Evolutionary conservation across 2,888 invertebrate species (phyloP).

Genomic region (Hypercompe scribonia): DNA sequence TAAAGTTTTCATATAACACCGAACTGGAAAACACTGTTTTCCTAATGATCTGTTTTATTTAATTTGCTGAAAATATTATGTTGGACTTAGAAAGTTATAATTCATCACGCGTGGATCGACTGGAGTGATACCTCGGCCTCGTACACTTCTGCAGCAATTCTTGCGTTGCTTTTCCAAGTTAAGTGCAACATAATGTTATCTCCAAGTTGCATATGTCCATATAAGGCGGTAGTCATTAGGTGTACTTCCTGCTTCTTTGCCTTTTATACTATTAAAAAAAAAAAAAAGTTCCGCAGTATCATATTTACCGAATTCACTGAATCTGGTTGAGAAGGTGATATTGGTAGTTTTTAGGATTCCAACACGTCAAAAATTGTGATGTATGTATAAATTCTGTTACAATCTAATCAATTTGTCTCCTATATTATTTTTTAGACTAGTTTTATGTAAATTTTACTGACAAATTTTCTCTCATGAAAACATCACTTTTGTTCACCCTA

Average conservation of each 20-base stretch:
- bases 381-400: neutral
- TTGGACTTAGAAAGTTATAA: neutral
- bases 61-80: neutral
- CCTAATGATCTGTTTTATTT: neutral
- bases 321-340: neutral
- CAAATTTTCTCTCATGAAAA: neutral
- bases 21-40: neutral
- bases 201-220: too few relatives aligned
- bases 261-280: too few relatives aligned
- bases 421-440: too few relatives aligned
- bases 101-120: neutral
- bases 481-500: neutral
- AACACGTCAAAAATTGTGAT: neutral
- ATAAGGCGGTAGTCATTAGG: too few relatives aligned
- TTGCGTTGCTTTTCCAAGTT: too few relatives aligned
- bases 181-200: too few relatives aligned
- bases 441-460: too few relatives aligned
- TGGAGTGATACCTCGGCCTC: too few relatives aligned
- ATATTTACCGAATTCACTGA: neutral
- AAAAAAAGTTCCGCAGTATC: neutral
- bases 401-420: neutral
- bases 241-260: too few relatives aligned
- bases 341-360: neutral
- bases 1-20: neutral
- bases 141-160: too few relatives aligned